These are phyloP conservation scores for Lycaon pictus DNA, from an alignment of 2,113 vertebrate genomes.

Conservation along the genomic window DNA sequence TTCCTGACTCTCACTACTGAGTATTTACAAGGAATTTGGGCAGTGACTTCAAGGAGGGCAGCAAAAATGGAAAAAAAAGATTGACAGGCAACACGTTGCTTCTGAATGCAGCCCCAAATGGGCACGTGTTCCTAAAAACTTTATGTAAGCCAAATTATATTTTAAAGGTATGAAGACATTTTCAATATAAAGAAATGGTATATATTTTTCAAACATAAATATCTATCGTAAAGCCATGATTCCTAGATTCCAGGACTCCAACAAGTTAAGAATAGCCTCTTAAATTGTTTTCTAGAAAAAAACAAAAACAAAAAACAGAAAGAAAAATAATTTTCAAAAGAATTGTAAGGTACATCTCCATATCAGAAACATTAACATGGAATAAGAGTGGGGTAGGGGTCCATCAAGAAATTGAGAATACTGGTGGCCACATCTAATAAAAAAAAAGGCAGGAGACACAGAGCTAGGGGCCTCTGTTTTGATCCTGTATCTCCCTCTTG, in stretches of 20 bases:
- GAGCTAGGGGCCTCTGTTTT: not conserved
- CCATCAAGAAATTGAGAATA: not conserved
- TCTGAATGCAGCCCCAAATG: not conserved
- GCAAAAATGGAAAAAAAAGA: not conserved
- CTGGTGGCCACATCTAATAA: not conserved
- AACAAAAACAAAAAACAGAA: not conserved
- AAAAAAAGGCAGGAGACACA: not conserved
- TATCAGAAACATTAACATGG: constrained; percentile 17
- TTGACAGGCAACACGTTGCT: not conserved
- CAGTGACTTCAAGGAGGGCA: not conserved
- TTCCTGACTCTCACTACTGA: not conserved
- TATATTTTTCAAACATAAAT: constrained; percentile 36
- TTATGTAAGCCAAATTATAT: not conserved
- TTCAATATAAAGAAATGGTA: not conserved
- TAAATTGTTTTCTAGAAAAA: not conserved
- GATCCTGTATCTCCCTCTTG: not conserved
- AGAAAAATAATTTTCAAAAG: not conserved
- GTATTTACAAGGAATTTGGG: not conserved
- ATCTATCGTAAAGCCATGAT: not conserved
- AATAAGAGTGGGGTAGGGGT: too few species aligned
- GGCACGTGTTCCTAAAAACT: not conserved
- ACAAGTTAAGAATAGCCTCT: not conserved
- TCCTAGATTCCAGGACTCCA: not conserved
- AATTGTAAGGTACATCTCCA: not conserved
- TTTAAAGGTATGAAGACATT: constrained; percentile 4